phyloP scores from a whole-genome alignment of 2,797 vertebrate genomes.

The Alauda arvensis region DNA sequence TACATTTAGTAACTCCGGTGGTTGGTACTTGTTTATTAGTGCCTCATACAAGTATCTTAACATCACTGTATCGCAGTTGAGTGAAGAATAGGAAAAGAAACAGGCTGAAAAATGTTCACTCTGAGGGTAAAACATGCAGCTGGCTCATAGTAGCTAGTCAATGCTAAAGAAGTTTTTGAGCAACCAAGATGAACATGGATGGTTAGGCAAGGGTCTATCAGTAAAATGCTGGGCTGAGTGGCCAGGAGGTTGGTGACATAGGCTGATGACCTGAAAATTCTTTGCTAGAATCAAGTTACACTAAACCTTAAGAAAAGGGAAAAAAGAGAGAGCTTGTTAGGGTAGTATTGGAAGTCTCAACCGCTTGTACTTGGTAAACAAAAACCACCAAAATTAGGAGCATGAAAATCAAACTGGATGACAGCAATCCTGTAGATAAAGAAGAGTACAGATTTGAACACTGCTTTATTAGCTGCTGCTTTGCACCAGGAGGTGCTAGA shows the following conservation, averaged over 20 bases:
- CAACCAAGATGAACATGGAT: neutral
- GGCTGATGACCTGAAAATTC: neutral
- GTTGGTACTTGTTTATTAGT: neutral
- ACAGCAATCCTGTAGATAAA: neutral
- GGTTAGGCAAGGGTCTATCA: neutral
- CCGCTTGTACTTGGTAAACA: neutral
- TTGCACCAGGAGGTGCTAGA: neutral
- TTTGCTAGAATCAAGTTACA: neutral
- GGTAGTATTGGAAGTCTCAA: neutral
- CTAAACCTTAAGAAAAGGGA: neutral
- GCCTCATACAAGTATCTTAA: neutral
- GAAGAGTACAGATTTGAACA: neutral
- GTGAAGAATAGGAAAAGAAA: neutral
- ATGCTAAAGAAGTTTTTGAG: neutral
- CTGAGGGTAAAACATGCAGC: neutral
- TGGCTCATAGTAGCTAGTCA: neutral
- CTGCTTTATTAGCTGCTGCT: neutral
- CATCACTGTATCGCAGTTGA: neutral
- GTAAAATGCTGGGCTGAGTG: neutral
- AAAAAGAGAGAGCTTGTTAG: neutral
- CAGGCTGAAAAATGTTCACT: neutral
- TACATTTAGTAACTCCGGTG: neutral
- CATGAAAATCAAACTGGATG: neutral
- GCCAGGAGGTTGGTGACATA: accelerated
- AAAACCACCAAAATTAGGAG: neutral